These are phyloP conservation scores for Pyrgus malvae DNA, from an alignment of 2,888 invertebrate genomes.

Conservation along the genomic window DNA sequence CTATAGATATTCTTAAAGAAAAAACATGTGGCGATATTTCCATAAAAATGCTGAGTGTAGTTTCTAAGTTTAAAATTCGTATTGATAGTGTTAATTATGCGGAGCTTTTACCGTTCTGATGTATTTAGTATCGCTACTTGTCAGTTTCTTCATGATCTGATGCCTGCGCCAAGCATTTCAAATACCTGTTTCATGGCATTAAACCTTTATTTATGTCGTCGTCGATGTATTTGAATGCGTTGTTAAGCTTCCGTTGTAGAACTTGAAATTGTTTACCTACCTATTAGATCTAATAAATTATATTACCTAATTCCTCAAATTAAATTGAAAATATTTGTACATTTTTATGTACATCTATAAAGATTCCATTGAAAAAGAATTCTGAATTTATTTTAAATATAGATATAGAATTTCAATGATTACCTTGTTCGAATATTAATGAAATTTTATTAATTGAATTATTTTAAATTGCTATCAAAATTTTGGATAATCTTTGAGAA, in stretches of 20 bases:
- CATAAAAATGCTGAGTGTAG: neutral
- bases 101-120: neutral
- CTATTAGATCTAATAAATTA: neutral
- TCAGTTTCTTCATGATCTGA: constrained; percentile 11
- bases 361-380: too few relatives aligned
- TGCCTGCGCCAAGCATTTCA: constrained; percentile 62
- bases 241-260: constrained; percentile 70
- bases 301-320: neutral
- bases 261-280: constrained; percentile 37
- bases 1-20: constrained; percentile 24
- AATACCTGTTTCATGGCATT: constrained; percentile 58
- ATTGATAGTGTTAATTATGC: neutral
- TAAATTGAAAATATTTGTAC: neutral
- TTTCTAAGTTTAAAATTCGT: neutral
- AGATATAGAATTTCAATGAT: too few relatives aligned
- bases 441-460: neutral
- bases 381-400: too few relatives aligned
- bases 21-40: constrained; percentile 24
- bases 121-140: constrained; percentile 19
- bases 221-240: constrained; percentile 57
- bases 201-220: constrained; percentile 58
- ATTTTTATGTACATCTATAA: too few relatives aligned
- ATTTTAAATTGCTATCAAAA: neutral
- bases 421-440: too few relatives aligned
- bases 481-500: neutral